Percentiles rank a stretch among this genome's conserved stretches.
phyloP scores from a whole-genome alignment of 2,797 vertebrate genomes.

The Microctenopoma stevenorrisi region DNA sequence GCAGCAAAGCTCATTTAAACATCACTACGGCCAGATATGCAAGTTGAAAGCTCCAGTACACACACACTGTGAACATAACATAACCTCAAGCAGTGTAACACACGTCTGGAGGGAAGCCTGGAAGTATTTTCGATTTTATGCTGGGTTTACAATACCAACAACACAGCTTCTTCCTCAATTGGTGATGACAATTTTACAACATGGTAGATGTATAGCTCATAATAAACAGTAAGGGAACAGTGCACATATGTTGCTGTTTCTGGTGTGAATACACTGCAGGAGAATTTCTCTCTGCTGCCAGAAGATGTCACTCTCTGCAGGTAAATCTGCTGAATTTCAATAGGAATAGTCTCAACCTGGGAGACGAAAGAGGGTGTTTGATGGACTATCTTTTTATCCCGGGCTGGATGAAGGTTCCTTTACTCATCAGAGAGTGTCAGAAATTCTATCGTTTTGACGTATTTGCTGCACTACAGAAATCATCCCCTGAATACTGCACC shows the following conservation, averaged over 20 bases:
- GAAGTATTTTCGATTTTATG: background rate
- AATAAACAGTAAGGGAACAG: background rate
- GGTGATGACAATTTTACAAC: background rate
- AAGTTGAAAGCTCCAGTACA: background rate
- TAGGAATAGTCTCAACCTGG: background rate
- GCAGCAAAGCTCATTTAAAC: background rate
- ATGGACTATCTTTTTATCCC: background rate
- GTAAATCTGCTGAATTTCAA: conserved; percentile 13
- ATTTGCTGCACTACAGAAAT: background rate
- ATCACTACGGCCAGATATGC: background rate
- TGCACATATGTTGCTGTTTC: background rate
- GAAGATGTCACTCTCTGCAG: conserved; percentile 73
- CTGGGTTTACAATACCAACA: background rate
- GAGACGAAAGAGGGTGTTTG: background rate
- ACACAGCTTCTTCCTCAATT: no score
- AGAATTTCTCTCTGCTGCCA: conserved; percentile 64
- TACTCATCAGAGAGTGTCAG: background rate
- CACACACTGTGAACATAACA: background rate
- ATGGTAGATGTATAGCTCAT: background rate
- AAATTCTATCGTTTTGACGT: background rate
- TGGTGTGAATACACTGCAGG: background rate
- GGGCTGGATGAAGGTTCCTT: background rate
- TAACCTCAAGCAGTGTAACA: no score
- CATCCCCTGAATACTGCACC: background rate
- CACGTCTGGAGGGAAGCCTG: background rate